phyloP scores from a whole-genome alignment of 2,888 invertebrate species.

The Philaethria dido region DNA sequence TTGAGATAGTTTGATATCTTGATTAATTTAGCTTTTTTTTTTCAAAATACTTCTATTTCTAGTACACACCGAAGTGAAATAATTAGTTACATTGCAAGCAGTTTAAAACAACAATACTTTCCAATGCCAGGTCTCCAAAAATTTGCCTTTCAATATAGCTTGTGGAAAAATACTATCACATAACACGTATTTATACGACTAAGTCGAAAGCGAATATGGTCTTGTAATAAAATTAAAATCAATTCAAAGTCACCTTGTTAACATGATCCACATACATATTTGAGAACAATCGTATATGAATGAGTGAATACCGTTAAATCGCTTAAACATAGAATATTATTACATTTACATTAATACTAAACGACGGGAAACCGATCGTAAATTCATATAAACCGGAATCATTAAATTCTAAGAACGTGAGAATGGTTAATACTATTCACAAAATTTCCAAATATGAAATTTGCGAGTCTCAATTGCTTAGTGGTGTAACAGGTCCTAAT shows the following conservation, averaged over 20 bases:
- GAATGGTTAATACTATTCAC: conserved; percentile 42
- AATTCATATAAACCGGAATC: conserved; percentile 38
- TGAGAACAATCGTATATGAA: conserved; percentile 21
- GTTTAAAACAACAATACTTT: neutral
- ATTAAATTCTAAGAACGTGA: conserved; percentile 45
- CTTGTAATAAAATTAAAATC: conserved; percentile 12
- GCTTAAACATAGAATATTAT: conserved; percentile 30
- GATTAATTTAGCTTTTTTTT: no score
- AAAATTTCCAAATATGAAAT: conserved; percentile 36
- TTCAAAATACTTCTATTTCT: no score
- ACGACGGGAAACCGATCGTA: conserved; percentile 38
- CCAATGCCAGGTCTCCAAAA: neutral
- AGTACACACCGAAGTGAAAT: no score
- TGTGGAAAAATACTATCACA: conserved; percentile 14
- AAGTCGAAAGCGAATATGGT: conserved; percentile 11
- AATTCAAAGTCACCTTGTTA: conserved; percentile 7
- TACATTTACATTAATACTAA: conserved; percentile 35
- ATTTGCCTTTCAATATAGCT: neutral
- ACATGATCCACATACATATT: conserved; percentile 16
- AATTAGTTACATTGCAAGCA: neutral
- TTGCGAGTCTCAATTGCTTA: conserved; percentile 25
- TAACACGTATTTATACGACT: neutral
- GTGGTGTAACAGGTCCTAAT: conserved; percentile 44
- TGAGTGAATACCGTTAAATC: conserved; percentile 30
- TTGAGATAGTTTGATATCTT: no score